Base-by-base conservation (phyloP, 2,797 vertebrate genomes). In the Falco peregrinus region DNA sequence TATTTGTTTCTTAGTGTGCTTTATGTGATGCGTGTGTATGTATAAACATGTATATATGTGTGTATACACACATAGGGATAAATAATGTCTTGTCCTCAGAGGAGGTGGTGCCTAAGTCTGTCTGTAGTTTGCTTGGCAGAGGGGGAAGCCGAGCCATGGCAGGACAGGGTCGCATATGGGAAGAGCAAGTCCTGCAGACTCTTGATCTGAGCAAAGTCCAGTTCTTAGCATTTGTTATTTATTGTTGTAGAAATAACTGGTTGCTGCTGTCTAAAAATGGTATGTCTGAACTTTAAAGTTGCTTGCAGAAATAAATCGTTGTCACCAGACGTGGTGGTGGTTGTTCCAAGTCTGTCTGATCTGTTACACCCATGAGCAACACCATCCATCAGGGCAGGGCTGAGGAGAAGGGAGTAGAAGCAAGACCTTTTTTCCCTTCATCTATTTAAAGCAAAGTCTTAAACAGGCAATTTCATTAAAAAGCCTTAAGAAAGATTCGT, bases 281-380 rank as follows among this genome's bases (percentile, higher is more conserved):
- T 41, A 16, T 25, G 61, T 48, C 61, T 96, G 92, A 92, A 81
- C 77, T 87, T 74, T 21, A 5, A 26, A 77, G 63, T 59, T 77
- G 45, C 84, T 83, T 39, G 48, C 33, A n/a, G 86, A 37, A 93
- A 92, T 92, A 83, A 95, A 93, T 94, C 13, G 1, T 39, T 70
- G 57, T 57, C 50, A n/a, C 45, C 77, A 87, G 75, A n/a, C 1
- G 0, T 1, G 29, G 70, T 1, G 29, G 70, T 1, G 21, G 11
- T 89, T 20, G 78, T 69, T 95, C 89, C 93, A 87, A 87, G 89
- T 22, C 47, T 35, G 60, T 89, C 2, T 15, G 71, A 57, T 75
- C 77, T 37, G 65, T 73, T 92, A 68, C 78, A n/a, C 47, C 50
- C 75, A 8, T 89, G 69, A 87, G 53, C 74, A 89, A 0, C 41